Conservation (phyloP, 2,888 invertebrate genomes). For the Hipparchia semele region DNA sequence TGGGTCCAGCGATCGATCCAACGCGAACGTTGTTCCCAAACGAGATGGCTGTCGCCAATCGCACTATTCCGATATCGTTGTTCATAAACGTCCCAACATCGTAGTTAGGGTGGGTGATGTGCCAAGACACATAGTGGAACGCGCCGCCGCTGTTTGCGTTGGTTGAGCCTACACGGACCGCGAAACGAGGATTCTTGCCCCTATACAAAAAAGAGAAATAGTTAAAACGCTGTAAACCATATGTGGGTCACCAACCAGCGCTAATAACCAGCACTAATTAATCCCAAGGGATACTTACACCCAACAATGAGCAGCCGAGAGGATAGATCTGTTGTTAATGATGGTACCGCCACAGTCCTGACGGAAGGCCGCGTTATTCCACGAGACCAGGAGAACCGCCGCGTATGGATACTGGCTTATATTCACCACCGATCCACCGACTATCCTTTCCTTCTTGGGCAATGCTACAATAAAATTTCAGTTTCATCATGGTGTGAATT, state of each 20-base stretch:
- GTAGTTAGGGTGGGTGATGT: slow-evolving; percentile 8
- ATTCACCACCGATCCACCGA: slow-evolving; percentile 13
- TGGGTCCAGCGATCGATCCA: slow-evolving; percentile 12
- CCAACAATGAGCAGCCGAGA: slow-evolving; percentile 23
- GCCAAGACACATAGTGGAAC: not conserved
- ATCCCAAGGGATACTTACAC: slow-evolving; percentile 7
- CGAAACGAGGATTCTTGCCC: not conserved
- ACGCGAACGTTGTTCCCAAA: not conserved
- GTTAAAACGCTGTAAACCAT: not conserved
- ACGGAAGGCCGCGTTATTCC: not conserved
- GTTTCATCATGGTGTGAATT: too few species aligned
- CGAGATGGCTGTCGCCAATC: not conserved
- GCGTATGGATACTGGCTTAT: slow-evolving; percentile 15
- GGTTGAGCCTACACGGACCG: slow-evolving; percentile 13
- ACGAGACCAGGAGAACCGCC: not conserved
- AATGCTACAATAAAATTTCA: not conserved
- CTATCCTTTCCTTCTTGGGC: slow-evolving; percentile 14
- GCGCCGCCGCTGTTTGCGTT: slow-evolving; percentile 17
- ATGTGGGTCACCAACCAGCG: not conserved
- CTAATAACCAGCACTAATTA: not conserved
- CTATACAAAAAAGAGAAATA: not conserved
- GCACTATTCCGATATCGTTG: slow-evolving; percentile 16
- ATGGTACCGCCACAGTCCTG: slow-evolving; percentile 20
- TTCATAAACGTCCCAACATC: not conserved
- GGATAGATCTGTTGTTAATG: slow-evolving; percentile 18